Evolutionary conservation across 2,888 invertebrate species (phyloP).

Genomic region (Andrena camellia): DNA sequence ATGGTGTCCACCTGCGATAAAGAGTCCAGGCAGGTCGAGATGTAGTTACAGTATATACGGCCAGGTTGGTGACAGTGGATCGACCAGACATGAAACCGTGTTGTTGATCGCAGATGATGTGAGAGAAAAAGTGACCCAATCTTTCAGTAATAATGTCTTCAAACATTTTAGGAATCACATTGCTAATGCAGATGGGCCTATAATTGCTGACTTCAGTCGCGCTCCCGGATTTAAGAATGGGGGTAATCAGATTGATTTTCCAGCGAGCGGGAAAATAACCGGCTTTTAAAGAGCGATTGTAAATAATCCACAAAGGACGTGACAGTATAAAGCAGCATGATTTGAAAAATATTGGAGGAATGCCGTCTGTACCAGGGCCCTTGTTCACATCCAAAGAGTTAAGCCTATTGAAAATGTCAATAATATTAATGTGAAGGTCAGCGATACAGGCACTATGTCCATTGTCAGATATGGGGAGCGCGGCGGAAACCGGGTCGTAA

Average conservation of each 20-base stretch:
- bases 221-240: constrained; percentile 48
- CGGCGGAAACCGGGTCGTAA: too few relatives aligned
- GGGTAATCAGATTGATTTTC: constrained; percentile 45
- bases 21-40: too few relatives aligned
- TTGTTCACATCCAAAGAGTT: neutral
- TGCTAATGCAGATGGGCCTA: too few relatives aligned
- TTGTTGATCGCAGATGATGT: too few relatives aligned
- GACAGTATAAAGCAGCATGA: constrained; percentile 27
- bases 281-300: constrained; percentile 32
- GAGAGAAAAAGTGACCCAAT: too few relatives aligned
- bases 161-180: too few relatives aligned
- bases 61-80: too few relatives aligned
- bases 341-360: constrained; percentile 28
- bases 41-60: too few relatives aligned
- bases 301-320: constrained; percentile 32
- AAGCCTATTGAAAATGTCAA: neutral
- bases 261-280: constrained; percentile 45
- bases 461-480: neutral
- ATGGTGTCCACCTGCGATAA: too few relatives aligned
- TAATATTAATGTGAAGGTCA: neutral
- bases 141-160: too few relatives aligned
- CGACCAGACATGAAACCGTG: too few relatives aligned
- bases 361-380: neutral
- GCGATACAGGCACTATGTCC: neutral
- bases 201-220: too few relatives aligned